These are phyloP conservation scores for Microtus agrestis DNA, from an alignment of 2,797 vertebrate genomes.

Conservation along the genomic window DNA sequence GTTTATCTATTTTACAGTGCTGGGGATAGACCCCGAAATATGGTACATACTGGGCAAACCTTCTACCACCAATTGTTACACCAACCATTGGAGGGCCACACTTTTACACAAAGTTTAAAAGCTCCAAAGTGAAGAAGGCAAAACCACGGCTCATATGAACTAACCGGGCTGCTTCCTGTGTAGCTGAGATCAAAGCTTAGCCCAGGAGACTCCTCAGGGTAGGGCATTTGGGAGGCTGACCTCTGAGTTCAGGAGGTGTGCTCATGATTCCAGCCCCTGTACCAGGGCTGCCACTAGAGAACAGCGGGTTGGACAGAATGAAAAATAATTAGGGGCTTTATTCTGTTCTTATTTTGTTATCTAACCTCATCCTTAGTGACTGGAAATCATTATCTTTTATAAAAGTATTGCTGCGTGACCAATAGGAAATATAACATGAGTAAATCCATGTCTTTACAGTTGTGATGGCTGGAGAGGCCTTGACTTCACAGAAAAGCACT, in stretches of 20 bases:
- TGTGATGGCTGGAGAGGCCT: constrained; percentile 10
- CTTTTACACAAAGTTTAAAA: constrained; percentile 30
- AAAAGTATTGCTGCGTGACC: not conserved
- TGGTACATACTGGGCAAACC: not conserved
- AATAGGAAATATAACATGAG: constrained; percentile 1
- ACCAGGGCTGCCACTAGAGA: not conserved
- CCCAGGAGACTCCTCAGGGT: not conserved
- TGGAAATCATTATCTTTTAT: not conserved
- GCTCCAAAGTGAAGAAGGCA: not conserved
- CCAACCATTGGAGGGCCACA: not conserved
- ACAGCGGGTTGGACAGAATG: not conserved
- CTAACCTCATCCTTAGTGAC: not conserved
- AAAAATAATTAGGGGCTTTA: not conserved
- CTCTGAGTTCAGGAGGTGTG: not conserved
- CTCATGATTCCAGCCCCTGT: not conserved
- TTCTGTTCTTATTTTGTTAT: not conserved
- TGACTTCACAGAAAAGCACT: not conserved
- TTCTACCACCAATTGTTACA: not conserved
- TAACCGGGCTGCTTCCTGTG: not conserved
- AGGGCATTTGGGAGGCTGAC: not conserved
- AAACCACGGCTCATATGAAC: not conserved
- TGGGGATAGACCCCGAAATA: not conserved
- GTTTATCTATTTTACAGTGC: not conserved
- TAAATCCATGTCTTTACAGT: not conserved
- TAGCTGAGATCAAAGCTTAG: not conserved